These are phyloP conservation scores for Cataglyphis livida DNA, from an alignment of 2,888 invertebrate genomes.

Conservation along the genomic window DNA sequence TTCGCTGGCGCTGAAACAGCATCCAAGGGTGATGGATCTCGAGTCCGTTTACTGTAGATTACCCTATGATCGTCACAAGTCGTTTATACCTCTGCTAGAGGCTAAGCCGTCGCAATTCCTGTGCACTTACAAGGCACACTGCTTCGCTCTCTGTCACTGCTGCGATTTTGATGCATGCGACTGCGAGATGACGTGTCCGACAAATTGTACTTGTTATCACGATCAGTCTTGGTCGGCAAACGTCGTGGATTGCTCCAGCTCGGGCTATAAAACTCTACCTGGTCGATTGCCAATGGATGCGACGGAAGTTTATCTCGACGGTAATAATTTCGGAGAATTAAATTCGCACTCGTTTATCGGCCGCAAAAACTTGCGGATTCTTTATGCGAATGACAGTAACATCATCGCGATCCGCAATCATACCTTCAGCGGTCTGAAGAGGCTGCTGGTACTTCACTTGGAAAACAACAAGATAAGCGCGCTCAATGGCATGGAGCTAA, in stretches of 20 bases:
- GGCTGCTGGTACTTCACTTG: slow-evolving; percentile 93
- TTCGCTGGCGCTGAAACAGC: slow-evolving; percentile 93
- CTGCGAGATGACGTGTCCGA: slow-evolving; percentile 98
- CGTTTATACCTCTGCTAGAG: slow-evolving; percentile 94
- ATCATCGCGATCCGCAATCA: slow-evolving; percentile 95
- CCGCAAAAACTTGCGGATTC: slow-evolving; percentile 94
- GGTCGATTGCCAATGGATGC: slow-evolving; percentile 97
- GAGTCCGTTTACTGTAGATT: slow-evolving; percentile 96
- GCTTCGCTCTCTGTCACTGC: slow-evolving; percentile 97
- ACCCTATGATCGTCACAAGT: slow-evolving; percentile 93
- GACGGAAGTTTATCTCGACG: slow-evolving; percentile 97
- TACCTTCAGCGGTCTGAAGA: slow-evolving; percentile 95
- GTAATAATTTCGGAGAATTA: slow-evolving; percentile 95
- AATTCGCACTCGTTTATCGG: slow-evolving; percentile 96
- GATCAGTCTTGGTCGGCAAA: slow-evolving; percentile 97
- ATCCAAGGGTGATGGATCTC: slow-evolving; percentile 96
- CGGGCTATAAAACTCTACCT: slow-evolving; percentile 93
- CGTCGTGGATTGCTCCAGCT: slow-evolving; percentile 95
- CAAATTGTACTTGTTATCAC: slow-evolving; percentile 97
- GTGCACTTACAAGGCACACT: slow-evolving; percentile 96
- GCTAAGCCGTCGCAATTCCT: slow-evolving; percentile 96
- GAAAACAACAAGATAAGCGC: slow-evolving; percentile 94
- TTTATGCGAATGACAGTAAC: slow-evolving; percentile 95
- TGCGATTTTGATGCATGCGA: slow-evolving; percentile 99
- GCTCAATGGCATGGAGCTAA: slow-evolving; percentile 93